phyloP scores from a whole-genome alignment of 2,888 invertebrate genomes.

The Thecocarcelia acutangulata region DNA sequence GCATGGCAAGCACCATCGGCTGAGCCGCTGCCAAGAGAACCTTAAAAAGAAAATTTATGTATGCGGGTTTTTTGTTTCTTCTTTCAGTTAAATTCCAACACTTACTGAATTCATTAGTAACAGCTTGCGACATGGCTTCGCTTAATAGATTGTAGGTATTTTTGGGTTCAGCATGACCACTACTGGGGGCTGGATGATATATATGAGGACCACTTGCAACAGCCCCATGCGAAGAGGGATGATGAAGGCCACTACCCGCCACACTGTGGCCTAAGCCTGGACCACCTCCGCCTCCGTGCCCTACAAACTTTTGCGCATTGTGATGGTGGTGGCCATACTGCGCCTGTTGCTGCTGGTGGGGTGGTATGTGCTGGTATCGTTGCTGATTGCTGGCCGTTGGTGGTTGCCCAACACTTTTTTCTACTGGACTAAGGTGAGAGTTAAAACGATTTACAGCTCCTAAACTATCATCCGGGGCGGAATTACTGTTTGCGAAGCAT shows the following conservation, averaged over 20 bases:
- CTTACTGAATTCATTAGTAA: slow-evolving; percentile 84
- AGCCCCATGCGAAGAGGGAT: slow-evolving; percentile 66
- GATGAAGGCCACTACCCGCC: slow-evolving; percentile 60
- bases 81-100: slow-evolving; percentile 56
- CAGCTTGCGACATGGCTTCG: slow-evolving; percentile 84
- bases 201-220: slow-evolving; percentile 65
- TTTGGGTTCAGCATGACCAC: slow-evolving; percentile 75
- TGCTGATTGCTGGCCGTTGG: slow-evolving; percentile 49
- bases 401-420: slow-evolving; percentile 59
- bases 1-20: slow-evolving; percentile 79
- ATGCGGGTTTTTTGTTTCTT: too few species aligned
- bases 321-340: slow-evolving; percentile 56
- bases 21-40: slow-evolving; percentile 77
- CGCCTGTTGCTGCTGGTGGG: slow-evolving; percentile 71
- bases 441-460: slow-evolving; percentile 71
- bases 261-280: slow-evolving; percentile 30
- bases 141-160: slow-evolving; percentile 83
- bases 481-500: slow-evolving; percentile 73
- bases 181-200: slow-evolving; percentile 73
- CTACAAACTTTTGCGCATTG: slow-evolving; percentile 55
- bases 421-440: slow-evolving; percentile 61
- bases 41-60: slow-evolving; percentile 67
- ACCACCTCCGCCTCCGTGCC: slow-evolving; percentile 51
- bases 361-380: slow-evolving; percentile 65
- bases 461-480: slow-evolving; percentile 73